Evolutionary conservation across 2,113 vertebrate species (phyloP), one percentile per base, ranked within the genome.

Genomic region (Elanus axillaris): DNA sequence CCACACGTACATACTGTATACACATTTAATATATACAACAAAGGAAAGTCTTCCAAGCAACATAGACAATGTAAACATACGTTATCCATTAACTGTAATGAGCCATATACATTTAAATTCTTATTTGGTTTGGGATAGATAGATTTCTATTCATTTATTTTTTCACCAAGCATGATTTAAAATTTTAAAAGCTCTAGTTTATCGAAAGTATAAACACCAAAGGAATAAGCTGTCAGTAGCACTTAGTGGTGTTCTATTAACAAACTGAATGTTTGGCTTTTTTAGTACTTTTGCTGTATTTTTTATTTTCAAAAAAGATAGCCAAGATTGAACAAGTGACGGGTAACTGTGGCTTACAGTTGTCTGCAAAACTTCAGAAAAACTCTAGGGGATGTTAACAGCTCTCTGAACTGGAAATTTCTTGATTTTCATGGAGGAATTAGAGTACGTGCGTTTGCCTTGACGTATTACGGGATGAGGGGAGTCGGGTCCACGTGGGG

Each of bases 391-490:
- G 23, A 45, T 72, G 11, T 66, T 52, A 48, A 72, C 16, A 34
- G 19, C 56, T 53, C 27, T 78, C 31, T 32, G 48, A 89, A 84
- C 4, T 10, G 29, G 36, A 92, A 87, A 83, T 58, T 3, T 32
- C 60, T 31, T 60, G 3, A 63, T 81, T 91, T 88, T 75, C 23
- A 45, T 40, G 22, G 32, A 75, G 34, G 25, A 68, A 86, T 63
- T 43, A 5, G 26, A 52, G 5, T 8, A 47, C 13, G 22, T 16
- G 73, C 2, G 0, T 76, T 88, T 68, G 12, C 7, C 3, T 43
- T 20, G 43, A 12, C 5, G 6, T 26, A 22, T 62, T 34, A 62
- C 29, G 23, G n/a, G 40, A 40, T 40, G 31, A 80, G 27, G 21
- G 77, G 32, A 77, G 34, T 25, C 58, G 64, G 53, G 31, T 32